A percentile compares a stretch with the other conserved stretches of the same genome.
Conservation (phyloP, 2,113 vertebrate genomes). For the Ardeotis arabs region DNA sequence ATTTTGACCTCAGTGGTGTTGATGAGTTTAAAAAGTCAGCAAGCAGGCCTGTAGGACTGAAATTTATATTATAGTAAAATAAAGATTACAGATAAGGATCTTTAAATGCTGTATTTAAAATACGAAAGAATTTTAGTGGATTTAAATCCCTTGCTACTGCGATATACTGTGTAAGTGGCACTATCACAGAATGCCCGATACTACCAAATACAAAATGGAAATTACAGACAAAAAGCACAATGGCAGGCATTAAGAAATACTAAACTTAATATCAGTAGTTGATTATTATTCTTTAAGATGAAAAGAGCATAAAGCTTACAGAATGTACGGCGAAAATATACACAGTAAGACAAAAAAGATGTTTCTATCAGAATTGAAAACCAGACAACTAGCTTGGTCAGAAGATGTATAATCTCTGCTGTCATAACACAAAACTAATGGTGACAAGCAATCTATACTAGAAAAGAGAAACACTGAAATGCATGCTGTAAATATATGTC, state of each 20-base stretch:
- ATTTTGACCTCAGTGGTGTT: not conserved
- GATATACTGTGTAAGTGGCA: not conserved
- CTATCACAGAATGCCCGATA: not conserved
- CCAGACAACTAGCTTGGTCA: not conserved
- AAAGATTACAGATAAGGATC: not conserved
- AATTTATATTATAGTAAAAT: not conserved
- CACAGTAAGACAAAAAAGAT: not conserved
- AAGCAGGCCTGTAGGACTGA: not conserved
- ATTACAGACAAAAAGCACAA: not conserved
- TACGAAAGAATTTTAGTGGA: not conserved
- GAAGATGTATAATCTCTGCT: slow-evolving; percentile 45
- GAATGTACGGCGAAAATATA: not conserved
- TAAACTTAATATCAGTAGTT: not conserved
- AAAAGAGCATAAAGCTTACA: not conserved
- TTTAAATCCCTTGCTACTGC: not conserved
- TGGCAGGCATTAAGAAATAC: not conserved
- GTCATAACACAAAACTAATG: slow-evolving; percentile 47
- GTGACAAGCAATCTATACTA: slow-evolving; percentile 56
- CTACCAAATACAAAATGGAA: not conserved
- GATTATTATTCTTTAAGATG: not conserved
- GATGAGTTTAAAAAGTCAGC: not conserved
- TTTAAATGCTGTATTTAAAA: not conserved
- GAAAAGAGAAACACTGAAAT: slow-evolving; percentile 26
- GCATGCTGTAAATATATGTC: slow-evolving; percentile 34
- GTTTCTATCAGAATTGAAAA: slow-evolving; percentile 13